phyloP scores from a whole-genome alignment of 2,797 vertebrate genomes.

The Tapera naevia region DNA sequence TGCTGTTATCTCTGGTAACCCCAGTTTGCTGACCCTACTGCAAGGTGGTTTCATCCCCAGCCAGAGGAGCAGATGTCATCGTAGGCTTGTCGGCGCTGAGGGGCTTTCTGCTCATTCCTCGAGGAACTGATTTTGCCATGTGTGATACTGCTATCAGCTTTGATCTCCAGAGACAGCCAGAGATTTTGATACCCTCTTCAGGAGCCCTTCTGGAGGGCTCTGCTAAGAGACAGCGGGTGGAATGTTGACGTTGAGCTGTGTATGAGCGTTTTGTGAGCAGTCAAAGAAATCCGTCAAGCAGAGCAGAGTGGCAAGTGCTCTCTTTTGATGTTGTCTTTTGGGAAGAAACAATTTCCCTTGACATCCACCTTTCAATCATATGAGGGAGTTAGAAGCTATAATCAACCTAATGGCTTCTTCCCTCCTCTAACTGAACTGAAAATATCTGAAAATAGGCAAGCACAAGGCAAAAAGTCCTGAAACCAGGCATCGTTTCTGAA shows the following conservation, averaged over 20 bases:
- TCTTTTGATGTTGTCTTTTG: background rate
- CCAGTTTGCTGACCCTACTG: background rate
- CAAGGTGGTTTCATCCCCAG: background rate
- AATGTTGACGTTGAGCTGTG: background rate
- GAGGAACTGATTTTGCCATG: background rate
- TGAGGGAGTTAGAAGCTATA: background rate
- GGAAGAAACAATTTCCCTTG: background rate
- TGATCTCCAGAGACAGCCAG: background rate
- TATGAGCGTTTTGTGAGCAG: background rate
- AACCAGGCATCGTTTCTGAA: background rate
- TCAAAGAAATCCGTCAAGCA: background rate
- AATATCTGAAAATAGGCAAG: background rate
- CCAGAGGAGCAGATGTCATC: background rate
- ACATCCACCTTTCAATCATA: background rate
- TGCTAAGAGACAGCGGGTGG: background rate
- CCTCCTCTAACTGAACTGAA: background rate
- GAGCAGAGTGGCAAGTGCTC: rapidly evolving
- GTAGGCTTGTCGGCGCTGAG: rapidly evolving
- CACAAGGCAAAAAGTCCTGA: background rate
- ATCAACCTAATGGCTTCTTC: background rate
- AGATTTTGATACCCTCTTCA: background rate
- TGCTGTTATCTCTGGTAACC: background rate
- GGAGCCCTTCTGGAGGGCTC: background rate
- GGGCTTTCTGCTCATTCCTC: background rate
- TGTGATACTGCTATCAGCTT: background rate